Percentiles rank a stretch among this genome's conserved stretches.
These are phyloP conservation scores for Nerophis lumbriciformis DNA, from an alignment of 2,113 vertebrate genomes.

Conservation along the genomic window DNA sequence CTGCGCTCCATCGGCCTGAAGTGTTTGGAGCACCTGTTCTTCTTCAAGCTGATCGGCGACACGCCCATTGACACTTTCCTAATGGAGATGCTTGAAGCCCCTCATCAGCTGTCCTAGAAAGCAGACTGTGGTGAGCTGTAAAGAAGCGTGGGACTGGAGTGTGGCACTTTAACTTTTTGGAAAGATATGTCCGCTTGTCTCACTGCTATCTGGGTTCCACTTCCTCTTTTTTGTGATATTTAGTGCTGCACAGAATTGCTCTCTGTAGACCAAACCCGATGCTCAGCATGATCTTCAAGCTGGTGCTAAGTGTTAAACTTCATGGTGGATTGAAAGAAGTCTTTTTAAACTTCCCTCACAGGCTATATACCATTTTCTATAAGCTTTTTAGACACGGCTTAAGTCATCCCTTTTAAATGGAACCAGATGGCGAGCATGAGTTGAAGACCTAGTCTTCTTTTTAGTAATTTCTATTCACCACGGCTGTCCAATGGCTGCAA, in stretches of 20 bases:
- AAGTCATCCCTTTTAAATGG: constrained; percentile 50
- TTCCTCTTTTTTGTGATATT: constrained; percentile 33
- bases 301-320: constrained; percentile 75
- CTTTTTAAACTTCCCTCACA: constrained; percentile 66
- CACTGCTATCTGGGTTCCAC: constrained; percentile 70
- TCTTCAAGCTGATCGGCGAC: constrained; percentile 92
- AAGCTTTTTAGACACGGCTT: constrained; percentile 66
- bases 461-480: constrained; percentile 31
- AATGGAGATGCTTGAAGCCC: constrained; percentile 93
- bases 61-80: constrained; percentile 93
- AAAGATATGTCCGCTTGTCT: constrained; percentile 71
- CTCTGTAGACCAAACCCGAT: constrained; percentile 71
- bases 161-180: constrained; percentile 76
- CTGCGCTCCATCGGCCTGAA: constrained; percentile 87
- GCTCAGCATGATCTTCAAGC: constrained; percentile 68
- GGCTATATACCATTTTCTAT: constrained; percentile 72
- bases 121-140: constrained; percentile 57
- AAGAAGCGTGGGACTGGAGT: constrained; percentile 72
- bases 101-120: constrained; percentile 81
- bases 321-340: constrained; percentile 48
- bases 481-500: background rate
- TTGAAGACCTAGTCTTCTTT: constrained; percentile 40
- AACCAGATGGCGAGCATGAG: constrained; percentile 47
- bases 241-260: constrained; percentile 69
- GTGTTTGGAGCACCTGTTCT: constrained; percentile 91